A percentile compares a stretch with the other conserved stretches of the same genome.
Conservation (phyloP, 2,797 vertebrate species). For the Todus mexicanus region DNA sequence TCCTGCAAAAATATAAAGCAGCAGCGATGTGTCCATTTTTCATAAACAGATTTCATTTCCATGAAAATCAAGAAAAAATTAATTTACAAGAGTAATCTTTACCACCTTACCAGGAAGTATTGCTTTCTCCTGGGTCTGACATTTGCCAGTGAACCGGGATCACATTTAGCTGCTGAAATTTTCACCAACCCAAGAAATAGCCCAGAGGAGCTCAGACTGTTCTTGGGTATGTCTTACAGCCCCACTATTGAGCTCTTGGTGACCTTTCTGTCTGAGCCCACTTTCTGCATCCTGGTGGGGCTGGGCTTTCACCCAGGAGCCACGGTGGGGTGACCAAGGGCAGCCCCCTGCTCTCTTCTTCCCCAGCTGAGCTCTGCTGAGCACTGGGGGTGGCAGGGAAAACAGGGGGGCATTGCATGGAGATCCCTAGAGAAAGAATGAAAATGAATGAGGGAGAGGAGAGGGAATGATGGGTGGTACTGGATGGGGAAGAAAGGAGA, state of each 20-base stretch:
- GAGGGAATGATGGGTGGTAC: neutral
- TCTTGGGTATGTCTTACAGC: neutral
- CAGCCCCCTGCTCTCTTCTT: neutral
- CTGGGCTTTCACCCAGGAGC: neutral
- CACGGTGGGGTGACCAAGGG: neutral
- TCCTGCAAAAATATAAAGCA: neutral
- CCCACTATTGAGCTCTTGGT: neutral
- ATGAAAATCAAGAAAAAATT: neutral
- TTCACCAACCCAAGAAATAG: neutral
- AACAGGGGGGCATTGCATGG: neutral
- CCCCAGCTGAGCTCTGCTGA: neutral
- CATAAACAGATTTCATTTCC: neutral
- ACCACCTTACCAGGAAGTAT: neutral
- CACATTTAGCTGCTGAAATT: neutral
- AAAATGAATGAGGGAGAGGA: neutral
- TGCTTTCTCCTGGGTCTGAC: neutral
- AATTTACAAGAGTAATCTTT: neutral
- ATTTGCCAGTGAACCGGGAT: neutral
- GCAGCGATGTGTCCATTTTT: neutral
- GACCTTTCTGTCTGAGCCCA: neutral
- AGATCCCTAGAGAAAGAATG: neutral
- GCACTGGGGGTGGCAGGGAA: rapidly evolving
- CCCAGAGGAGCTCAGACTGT: neutral
- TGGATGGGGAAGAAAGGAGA: neutral
- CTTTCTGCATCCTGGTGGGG: no score